Evolutionary conservation across 2,888 invertebrate genomes (phyloP).

Genomic region (Pharmacophagus antenor): DNA sequence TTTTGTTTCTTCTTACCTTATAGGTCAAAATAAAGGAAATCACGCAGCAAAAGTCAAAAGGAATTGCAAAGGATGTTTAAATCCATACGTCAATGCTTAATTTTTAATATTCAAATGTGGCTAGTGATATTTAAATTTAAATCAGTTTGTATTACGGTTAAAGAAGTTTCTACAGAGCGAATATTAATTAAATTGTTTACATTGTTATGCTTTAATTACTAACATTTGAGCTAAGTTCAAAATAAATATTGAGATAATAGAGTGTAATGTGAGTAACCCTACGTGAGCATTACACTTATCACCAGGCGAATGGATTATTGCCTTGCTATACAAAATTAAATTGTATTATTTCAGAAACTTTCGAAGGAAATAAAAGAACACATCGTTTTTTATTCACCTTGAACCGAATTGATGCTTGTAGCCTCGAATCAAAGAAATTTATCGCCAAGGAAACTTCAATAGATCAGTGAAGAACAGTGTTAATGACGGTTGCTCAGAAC

Average conservation of each 20-base stretch:
- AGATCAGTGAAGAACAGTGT: no score
- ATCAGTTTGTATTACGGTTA: neutral
- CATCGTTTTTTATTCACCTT: neutral
- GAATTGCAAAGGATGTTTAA: neutral
- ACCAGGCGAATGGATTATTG: neutral
- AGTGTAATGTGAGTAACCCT: neutral
- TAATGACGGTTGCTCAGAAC: neutral
- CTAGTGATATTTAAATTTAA: constrained; percentile 9
- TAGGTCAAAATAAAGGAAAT: neutral
- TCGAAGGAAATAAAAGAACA: neutral
- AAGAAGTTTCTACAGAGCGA: neutral
- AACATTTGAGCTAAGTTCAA: neutral
- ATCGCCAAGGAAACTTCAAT: constrained; percentile 1
- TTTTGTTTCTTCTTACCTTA: neutral
- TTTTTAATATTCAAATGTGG: neutral
- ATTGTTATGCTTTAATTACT: neutral
- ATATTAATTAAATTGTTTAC: neutral
- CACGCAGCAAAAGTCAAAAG: neutral
- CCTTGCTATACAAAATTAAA: neutral
- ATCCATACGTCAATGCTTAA: neutral
- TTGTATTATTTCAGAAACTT: neutral
- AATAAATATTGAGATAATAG: neutral
- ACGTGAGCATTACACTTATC: no score
- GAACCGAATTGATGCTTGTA: neutral
- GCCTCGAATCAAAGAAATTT: neutral